Base-by-base conservation (phyloP, 2,113 vertebrate species). In the Nannospalax galili region DNA sequence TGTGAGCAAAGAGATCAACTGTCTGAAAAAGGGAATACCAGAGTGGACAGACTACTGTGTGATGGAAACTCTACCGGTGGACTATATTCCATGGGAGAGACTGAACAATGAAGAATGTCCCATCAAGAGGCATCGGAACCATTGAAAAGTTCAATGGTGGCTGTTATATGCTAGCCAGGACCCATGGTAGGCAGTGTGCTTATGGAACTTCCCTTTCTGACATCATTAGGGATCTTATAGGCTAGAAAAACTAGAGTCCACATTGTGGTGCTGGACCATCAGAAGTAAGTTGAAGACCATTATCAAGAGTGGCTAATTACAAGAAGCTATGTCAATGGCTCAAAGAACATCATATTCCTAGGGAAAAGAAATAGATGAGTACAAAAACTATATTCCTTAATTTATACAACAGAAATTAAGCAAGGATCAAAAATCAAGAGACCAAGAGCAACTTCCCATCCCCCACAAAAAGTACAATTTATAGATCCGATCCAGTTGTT, bases 381-480 rank as follows among this genome's bases (percentile, higher is more conserved):
- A 7, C 11, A 91, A 91, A 85, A 84, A 65, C 32, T 77, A n/a
- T 60, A 72, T 52, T 85, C 90, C 37, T 75, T 88, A 85, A 94
- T 62, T 78, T 78, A 89, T 32, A 88, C 3, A 72, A 85, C 7
- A 22, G 48, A 26, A 92, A 67, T 24, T 91, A 92, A 69, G 67
- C 60, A 84, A 73, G 11, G 45, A 45, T 78, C 35, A 84, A 79
- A 52, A 48, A 45, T 78, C 35, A 84, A 79, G 67, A 48, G 0
- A 7, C 10, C 84, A 67, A 75, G 26, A 14, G 22, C 1, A 88
- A 32, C 3, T 85, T 58, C 48, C 52, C 35, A 22, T 84, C 32
- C 24, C 32, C 14, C 26, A 19, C 26, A 28, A 56, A 56, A 92
- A n/a, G 3, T 16, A 16, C n/a, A 74, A 9, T 64, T 85, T 77